Conservation (phyloP, 92 coral and sea anemone genomes). For the Siderastrea siderea region DNA sequence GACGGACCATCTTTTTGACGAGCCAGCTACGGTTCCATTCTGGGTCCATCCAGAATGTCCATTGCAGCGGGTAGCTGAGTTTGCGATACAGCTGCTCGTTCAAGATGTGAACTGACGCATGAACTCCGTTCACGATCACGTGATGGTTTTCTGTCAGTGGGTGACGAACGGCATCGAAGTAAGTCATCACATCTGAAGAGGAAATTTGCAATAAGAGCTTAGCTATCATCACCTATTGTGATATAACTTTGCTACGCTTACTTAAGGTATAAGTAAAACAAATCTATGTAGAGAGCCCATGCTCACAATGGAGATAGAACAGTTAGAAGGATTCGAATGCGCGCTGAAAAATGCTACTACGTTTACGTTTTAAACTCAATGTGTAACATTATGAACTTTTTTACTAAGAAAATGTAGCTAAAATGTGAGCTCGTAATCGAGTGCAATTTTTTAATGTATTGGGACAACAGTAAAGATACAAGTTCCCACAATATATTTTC, state of each 20-base stretch:
- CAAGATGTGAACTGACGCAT: slow-evolving; percentile 60
- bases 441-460: no score
- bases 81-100: slow-evolving; percentile 56
- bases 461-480: no score
- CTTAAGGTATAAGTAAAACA: neutral
- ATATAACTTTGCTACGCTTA: neutral
- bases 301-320: neutral
- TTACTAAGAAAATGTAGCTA: no score
- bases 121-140: slow-evolving; percentile 66
- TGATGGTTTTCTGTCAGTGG: slow-evolving; percentile 64
- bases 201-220: neutral
- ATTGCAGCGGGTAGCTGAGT: slow-evolving; percentile 52
- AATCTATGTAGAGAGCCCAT: neutral
- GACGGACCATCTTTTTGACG: slow-evolving; percentile 49
- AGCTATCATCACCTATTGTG: no score
- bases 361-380: no score
- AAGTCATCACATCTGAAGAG: slow-evolving; percentile 50
- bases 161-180: slow-evolving; percentile 50
- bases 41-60: slow-evolving; percentile 56
- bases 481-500: no score
- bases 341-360: no score
- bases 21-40: slow-evolving; percentile 65
- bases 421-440: no score
- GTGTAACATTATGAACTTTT: no score
- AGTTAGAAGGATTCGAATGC: no score